Conservation (phyloP, 2,888 invertebrate species). For the Tuberolachnus salignus region DNA sequence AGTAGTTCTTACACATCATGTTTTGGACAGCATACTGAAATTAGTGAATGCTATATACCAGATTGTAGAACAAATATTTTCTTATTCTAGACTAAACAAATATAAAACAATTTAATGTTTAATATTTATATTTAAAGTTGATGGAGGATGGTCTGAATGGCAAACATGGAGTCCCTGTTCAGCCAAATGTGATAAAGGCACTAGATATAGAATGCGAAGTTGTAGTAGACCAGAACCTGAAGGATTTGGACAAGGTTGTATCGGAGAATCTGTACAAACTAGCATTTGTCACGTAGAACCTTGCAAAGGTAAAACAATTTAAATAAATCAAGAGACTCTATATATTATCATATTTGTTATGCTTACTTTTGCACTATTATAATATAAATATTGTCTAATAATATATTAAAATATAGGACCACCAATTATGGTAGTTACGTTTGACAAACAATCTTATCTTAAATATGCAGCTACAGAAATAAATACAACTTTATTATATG, state of each 20-base stretch:
- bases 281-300: slow-evolving; percentile 33
- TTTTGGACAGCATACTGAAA: slow-evolving; percentile 33
- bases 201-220: slow-evolving; percentile 24
- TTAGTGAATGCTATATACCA: slow-evolving; percentile 6
- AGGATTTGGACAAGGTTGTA: slow-evolving; percentile 19
- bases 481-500: slow-evolving; percentile 19
- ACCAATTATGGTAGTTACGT: slow-evolving; percentile 32
- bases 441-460: slow-evolving; percentile 35
- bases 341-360: background rate
- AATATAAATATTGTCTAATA: background rate
- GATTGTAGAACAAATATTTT: background rate
- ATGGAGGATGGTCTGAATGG: slow-evolving; percentile 52
- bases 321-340: background rate
- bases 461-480: slow-evolving; percentile 29
- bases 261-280: background rate
- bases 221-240: slow-evolving; percentile 45
- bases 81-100: background rate
- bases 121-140: background rate
- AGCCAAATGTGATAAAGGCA: slow-evolving; percentile 18
- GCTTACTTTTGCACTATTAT: background rate
- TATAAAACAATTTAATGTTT: background rate
- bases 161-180: slow-evolving; percentile 48
- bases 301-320: slow-evolving; percentile 29
- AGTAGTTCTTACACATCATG: slow-evolving; percentile 1
- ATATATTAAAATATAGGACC: slow-evolving; percentile 19